Percentiles rank a stretch among this genome's conserved stretches.
phyloP scores from a whole-genome alignment of 2,797 vertebrate species.

The Cuculus canorus region DNA sequence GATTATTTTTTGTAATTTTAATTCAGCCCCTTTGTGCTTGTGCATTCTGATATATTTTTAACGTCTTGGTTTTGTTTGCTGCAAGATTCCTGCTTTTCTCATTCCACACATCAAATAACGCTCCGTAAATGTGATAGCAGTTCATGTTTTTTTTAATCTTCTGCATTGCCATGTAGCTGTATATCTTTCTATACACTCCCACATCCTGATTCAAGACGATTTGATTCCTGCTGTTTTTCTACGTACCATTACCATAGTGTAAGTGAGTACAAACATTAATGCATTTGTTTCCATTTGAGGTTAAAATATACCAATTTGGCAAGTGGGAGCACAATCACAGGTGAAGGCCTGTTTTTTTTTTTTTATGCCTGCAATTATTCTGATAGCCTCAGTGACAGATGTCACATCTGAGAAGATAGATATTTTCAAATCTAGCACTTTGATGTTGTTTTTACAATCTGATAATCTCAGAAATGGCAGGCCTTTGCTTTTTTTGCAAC shows the following conservation, averaged over 20 bases:
- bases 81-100: conserved; percentile 26
- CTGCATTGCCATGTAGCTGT: not conserved
- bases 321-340: not conserved
- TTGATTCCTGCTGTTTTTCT: conserved; percentile 16
- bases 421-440: not conserved
- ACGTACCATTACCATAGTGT: not conserved
- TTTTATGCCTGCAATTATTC: not conserved
- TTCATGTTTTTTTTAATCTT: not conserved
- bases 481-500: not conserved
- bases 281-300: not conserved
- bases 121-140: conserved; percentile 6
- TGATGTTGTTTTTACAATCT: not conserved
- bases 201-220: not conserved
- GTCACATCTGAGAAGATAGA: not conserved
- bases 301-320: not conserved
- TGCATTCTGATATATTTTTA: conserved; percentile 9
- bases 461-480: not conserved
- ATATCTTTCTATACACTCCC: not conserved
- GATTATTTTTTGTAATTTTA: not conserved
- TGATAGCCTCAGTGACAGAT: not conserved
- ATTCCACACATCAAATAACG: not conserved
- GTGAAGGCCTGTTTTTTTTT: not conserved
- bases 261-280: not conserved
- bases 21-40: conserved; percentile 67
- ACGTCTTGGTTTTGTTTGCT: conserved; percentile 19